Base-by-base conservation (phyloP, 2,113 vertebrate species). In the Limanda limanda region DNA sequence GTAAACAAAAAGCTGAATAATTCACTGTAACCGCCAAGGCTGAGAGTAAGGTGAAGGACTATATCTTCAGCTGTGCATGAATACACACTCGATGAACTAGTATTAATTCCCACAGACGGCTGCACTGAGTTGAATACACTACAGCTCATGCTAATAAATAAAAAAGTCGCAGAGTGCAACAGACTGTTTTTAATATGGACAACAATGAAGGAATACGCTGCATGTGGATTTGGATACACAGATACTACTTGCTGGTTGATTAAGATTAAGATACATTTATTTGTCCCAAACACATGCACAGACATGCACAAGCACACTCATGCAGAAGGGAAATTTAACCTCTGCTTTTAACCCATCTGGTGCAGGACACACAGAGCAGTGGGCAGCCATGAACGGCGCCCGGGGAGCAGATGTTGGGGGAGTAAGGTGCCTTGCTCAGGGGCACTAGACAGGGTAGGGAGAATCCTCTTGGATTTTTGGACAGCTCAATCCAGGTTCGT, bases 201-300 rank as follows among this genome's bases (percentile, higher is more conserved):
- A 24, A 31, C 17, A 31, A 9, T 27, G 1, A 25, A 68, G 35
- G 56, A 61, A 76, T 18, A 66, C 75, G 27, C 27, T 59, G 14
- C 20, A 58, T 67, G 18, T 24, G 64, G 40, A 35, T 71, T 74
- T 70, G 51, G 51, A 42, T 37, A 25, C 25, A 74, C n/a, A 64
- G 54, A 25, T 48, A n/a, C 21, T 18, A 40, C 62, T 71, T 57
- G n/a, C 66, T 5, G 8, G 47, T 55, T 47, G 17, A n/a, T n/a
- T n/a, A n/a, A n/a, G n/a, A n/a, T n/a, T n/a, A n/a, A n/a, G n/a
- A n/a, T n/a, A n/a, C n/a, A n/a, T n/a, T n/a, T n/a, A n/a, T n/a
- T n/a, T n/a, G n/a, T n/a, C n/a, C n/a, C n/a, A n/a, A n/a, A n/a
- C n/a, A n/a, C n/a, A n/a, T n/a, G n/a, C n/a, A n/a, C n/a, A n/a